Percentiles rank a stretch among this genome's conserved stretches.
Evolutionary conservation across 2,113 vertebrate species (phyloP).

Genomic region (Formicarius rufipectus): DNA sequence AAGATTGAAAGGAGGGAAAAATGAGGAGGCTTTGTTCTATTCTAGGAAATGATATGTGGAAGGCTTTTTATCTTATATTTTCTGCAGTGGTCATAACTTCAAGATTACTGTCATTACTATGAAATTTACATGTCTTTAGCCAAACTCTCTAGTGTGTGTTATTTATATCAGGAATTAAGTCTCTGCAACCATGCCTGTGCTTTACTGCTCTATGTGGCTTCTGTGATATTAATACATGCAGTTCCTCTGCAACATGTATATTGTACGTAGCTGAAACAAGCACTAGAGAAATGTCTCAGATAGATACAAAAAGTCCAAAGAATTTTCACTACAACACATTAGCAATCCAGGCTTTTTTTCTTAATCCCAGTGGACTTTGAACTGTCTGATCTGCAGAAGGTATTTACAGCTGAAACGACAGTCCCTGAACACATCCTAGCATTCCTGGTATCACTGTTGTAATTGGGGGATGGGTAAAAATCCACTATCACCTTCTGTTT

Average conservation of each 20-base stretch:
- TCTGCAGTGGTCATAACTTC: not conserved
- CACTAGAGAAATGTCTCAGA: not conserved
- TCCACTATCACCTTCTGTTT: not conserved
- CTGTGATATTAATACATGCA: not conserved
- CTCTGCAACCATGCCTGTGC: not conserved
- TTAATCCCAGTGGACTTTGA: not conserved
- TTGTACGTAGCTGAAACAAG: not conserved
- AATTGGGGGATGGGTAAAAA: not conserved
- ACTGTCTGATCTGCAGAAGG: not conserved
- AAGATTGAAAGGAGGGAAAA: not conserved
- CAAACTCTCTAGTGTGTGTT: not conserved
- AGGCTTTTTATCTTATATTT: not conserved
- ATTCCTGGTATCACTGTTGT: not conserved
- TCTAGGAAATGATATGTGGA: not conserved
- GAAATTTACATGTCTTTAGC: constrained; percentile 28
- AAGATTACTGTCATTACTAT: not conserved
- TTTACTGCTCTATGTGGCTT: not conserved
- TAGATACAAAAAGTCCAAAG: not conserved
- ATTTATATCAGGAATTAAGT: constrained; percentile 34
- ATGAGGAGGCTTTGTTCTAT: not conserved
- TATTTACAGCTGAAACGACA: not conserved
- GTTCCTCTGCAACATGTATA: not conserved
- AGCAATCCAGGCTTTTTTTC: not conserved
- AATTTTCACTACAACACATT: not conserved
- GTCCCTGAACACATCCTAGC: not conserved